Evolutionary conservation across 2,113 vertebrate species (phyloP), one percentile per base, ranked within the genome.

Genomic region (Rhabdornis inornatus): DNA sequence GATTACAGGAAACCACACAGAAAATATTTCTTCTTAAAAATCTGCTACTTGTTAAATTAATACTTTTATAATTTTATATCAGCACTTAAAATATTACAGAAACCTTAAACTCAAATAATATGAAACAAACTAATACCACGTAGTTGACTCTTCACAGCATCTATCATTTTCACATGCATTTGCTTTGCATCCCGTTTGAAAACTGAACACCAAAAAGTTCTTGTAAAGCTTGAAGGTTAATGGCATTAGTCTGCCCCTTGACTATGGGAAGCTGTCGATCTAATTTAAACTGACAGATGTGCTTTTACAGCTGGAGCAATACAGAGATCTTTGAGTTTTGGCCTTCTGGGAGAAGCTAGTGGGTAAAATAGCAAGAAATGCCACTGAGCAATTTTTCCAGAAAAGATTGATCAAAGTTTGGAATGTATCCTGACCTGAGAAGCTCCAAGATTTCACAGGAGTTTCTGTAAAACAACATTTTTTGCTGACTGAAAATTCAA

Each of bases 241-340:
- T 94, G 92, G 90, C 95, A 94, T 94, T 92, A 95, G 93, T 89
- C 90, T 95, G 71, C 59, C 95, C 85, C 91, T 78, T 78, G 82
- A 77, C 92, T 84, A 50, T 94, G 95, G 92, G 95, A 97, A 97
- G 81, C 93, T 95, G 97, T 97, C 97, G 88, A 80, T 98, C 92
- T 95, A 94, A 86, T 95, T 95, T 90, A 90, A 96, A 82, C 56
- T 75, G 77, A 79, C 85, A 96, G 76, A 95, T 96, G 89, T 97
- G 94, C 96, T 97, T 97, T 97, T 92, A 96, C 96, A 97, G 96
- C 95, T 97, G 95, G 78, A 74, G 55, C 31, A 77, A 33, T 50
- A 60, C 33, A 74, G 77, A 78, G 59, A 88, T 87, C 70, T 94
- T 96, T 83, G 74, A 64, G 82, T 82, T 90, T 94, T 59, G 52